Evolutionary conservation across 2,113 vertebrate genomes (phyloP).

Genomic region (Prolemur simus): DNA sequence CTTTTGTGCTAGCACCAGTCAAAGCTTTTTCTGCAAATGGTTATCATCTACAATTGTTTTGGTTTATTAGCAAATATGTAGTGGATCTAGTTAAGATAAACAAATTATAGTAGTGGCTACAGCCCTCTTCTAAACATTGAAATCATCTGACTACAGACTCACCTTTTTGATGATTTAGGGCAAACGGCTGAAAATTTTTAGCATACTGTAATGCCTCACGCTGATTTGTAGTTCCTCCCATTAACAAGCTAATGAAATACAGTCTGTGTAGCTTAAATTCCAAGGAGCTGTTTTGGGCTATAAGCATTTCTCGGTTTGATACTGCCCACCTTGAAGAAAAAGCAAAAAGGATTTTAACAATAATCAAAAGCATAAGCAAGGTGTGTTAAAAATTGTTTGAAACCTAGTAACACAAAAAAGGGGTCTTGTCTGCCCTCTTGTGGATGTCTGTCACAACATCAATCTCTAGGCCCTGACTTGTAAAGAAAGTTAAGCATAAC

Average conservation of each 20-base stretch:
- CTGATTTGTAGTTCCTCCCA: conserved; percentile 91
- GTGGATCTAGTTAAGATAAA: background rate
- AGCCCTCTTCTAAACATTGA: background rate
- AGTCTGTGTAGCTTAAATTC: conserved; percentile 91
- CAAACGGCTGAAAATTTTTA: conserved; percentile 91
- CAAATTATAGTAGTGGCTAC: background rate
- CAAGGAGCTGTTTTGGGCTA: conserved; percentile 91
- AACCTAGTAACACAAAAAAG: background rate
- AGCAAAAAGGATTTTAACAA: background rate
- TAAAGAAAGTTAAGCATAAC: background rate
- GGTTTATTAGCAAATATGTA: background rate
- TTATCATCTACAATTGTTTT: background rate
- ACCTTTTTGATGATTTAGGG: conserved; percentile 92
- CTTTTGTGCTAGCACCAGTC: background rate
- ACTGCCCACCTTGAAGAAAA: conserved; percentile 87
- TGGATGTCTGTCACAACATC: conserved; percentile 31
- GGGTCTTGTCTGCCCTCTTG: conserved; percentile 65
- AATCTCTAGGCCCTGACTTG: background rate
- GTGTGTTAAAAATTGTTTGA: background rate
- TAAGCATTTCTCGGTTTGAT: conserved; percentile 91
- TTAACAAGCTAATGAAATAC: conserved; percentile 91
- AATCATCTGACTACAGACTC: background rate
- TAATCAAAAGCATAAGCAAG: background rate
- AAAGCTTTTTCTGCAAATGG: background rate
- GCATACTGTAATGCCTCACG: conserved; percentile 90